Evolutionary conservation across 2,797 vertebrate species (phyloP).

Genomic region (Peromyscus eremicus): DNA sequence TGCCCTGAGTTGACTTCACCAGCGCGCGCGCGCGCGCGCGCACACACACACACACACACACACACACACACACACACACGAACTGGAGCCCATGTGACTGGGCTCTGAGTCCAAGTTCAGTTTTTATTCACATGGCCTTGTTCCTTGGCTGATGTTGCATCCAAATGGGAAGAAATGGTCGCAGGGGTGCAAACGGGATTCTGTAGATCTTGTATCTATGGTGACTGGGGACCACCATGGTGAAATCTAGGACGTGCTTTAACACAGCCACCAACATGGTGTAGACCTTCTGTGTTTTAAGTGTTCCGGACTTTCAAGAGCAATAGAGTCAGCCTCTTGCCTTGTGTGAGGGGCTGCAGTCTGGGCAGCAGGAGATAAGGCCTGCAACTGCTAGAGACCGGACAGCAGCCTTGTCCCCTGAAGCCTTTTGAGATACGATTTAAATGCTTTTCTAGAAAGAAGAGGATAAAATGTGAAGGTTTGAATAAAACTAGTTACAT

Average conservation of each 20-base stretch:
- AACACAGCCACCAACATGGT: not conserved
- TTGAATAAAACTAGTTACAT: slow-evolving; percentile 53
- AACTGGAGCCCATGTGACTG: not conserved
- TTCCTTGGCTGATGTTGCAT: not conserved
- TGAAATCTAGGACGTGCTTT: not conserved
- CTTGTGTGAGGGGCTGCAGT: not conserved
- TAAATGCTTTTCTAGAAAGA: slow-evolving; percentile 57
- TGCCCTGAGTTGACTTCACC: not conserved
- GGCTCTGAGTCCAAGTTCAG: slow-evolving; percentile 40
- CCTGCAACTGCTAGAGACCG: slow-evolving; percentile 2
- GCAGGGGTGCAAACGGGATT: not conserved
- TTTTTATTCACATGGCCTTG: slow-evolving; percentile 29
- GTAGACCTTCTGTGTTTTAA: not conserved
- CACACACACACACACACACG: not conserved
- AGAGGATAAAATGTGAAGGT: slow-evolving; percentile 53
- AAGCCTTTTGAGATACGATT: slow-evolving; percentile 60
- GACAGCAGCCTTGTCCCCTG: slow-evolving; percentile 4
- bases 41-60: not conserved
- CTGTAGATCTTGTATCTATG: not conserved
- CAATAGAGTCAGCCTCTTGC: slow-evolving; percentile 7
- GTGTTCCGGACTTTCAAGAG: not conserved
- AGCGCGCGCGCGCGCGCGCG: not conserved
- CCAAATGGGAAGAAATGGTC: slow-evolving; percentile 29
- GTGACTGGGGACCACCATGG: not conserved
- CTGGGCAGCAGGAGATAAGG: not conserved